phyloP scores from a whole-genome alignment of 2,113 vertebrate species.

The Acinonyx jubatus region DNA sequence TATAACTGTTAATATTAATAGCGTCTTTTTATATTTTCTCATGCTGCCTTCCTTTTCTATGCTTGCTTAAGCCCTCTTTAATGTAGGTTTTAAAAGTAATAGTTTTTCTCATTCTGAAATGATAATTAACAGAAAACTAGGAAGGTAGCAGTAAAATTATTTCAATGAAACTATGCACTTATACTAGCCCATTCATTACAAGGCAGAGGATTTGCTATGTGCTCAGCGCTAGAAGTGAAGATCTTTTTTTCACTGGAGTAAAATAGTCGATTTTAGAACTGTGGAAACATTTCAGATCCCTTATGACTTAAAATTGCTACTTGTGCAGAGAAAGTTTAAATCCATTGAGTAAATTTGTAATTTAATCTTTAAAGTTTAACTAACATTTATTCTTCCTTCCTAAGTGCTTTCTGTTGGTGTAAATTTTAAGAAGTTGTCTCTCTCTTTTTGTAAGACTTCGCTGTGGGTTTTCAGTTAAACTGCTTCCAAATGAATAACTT shows the following conservation, averaged over 20 bases:
- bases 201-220: slow-evolving; percentile 73
- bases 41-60: slow-evolving; percentile 75
- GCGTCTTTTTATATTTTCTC: slow-evolving; percentile 84
- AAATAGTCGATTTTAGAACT: slow-evolving; percentile 66
- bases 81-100: slow-evolving; percentile 83
- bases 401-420: slow-evolving; percentile 53
- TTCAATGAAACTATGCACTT: slow-evolving; percentile 85
- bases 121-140: slow-evolving; percentile 86
- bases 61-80: slow-evolving; percentile 79
- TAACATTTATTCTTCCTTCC: slow-evolving; percentile 74
- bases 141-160: slow-evolving; percentile 84
- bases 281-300: slow-evolving; percentile 69
- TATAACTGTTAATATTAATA: slow-evolving; percentile 87
- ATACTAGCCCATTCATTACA: slow-evolving; percentile 80
- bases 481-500: background rate
- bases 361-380: slow-evolving; percentile 78
- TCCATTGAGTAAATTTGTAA: slow-evolving; percentile 75
- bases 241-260: slow-evolving; percentile 45
- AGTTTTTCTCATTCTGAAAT: slow-evolving; percentile 82
- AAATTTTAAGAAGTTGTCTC: slow-evolving; percentile 17
- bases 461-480: background rate
- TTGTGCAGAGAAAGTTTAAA: slow-evolving; percentile 74
- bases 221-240: background rate
- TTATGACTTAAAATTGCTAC: slow-evolving; percentile 75
- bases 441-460: slow-evolving; percentile 14